Evolutionary conservation across 2,888 invertebrate genomes (phyloP).

Genomic region (Drosophila rellima): DNA sequence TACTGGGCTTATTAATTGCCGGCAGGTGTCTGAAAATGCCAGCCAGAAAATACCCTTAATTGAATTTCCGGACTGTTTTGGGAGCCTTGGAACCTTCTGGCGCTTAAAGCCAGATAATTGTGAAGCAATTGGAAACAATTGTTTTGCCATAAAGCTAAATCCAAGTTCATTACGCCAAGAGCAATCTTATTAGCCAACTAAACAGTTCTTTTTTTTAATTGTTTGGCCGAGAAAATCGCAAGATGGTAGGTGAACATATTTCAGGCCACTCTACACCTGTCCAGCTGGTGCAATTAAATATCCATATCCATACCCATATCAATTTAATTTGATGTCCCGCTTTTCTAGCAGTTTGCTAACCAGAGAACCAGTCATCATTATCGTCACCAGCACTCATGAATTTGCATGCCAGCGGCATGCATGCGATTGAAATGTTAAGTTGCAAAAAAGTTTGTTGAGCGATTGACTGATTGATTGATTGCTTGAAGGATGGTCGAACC

Average conservation of each 20-base stretch:
- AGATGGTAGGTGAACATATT: not conserved
- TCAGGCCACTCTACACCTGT: constrained; percentile 35
- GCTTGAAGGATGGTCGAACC: constrained; percentile 10
- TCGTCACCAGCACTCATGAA: constrained; percentile 33
- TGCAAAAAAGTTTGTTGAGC: constrained; percentile 49
- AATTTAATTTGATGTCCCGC: constrained; percentile 18
- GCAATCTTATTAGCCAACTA: constrained; percentile 8
- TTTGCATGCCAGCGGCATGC: constrained; percentile 40
- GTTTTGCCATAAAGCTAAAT: constrained; percentile 5
- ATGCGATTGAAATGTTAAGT: constrained; percentile 65
- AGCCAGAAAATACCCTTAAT: constrained; percentile 33
- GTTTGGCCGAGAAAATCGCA: not conserved
- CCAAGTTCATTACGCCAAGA: constrained; percentile 11
- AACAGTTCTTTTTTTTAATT: not conserved
- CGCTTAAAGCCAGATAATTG: constrained; percentile 29
- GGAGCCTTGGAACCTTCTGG: constrained; percentile 34
- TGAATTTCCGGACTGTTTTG: constrained; percentile 41
- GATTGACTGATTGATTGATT: constrained; percentile 54
- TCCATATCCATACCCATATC: constrained; percentile 18
- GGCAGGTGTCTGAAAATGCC: constrained; percentile 41
- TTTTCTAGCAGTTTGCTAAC: constrained; percentile 24
- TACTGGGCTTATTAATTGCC: constrained; percentile 34
- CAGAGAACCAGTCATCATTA: constrained; percentile 50
- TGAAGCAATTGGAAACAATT: constrained; percentile 29
- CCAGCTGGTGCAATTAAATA: constrained; percentile 10